A percentile compares a stretch with the other conserved stretches of the same genome.
Evolutionary conservation across 2,113 vertebrate genomes (phyloP).

Genomic region (Ceratotherium simum): DNA sequence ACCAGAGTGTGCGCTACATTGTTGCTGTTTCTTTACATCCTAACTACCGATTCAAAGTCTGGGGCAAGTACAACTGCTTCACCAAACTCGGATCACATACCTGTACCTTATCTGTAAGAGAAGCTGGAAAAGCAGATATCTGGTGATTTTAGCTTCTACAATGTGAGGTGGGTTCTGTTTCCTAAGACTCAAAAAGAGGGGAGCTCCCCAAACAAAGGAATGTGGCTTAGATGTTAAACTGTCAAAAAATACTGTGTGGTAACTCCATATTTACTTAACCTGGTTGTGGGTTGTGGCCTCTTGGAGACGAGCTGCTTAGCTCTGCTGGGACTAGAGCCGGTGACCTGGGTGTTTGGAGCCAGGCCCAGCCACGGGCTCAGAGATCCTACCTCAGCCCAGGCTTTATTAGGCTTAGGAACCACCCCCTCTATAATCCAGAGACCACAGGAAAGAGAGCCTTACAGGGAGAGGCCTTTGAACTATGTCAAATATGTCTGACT

Average conservation of each 20-base stretch:
- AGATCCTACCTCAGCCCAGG: background rate
- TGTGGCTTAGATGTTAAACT: background rate
- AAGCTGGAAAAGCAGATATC: background rate
- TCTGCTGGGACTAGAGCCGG: background rate
- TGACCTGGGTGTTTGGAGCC: background rate
- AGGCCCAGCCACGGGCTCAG: background rate
- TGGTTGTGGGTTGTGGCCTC: background rate
- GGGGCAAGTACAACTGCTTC: background rate
- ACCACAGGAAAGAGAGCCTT: background rate
- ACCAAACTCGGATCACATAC: background rate
- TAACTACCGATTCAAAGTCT: background rate
- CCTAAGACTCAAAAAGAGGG: background rate
- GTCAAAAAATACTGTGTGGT: background rate
- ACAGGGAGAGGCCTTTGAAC: background rate
- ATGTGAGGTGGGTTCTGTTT: background rate
- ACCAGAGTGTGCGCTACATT: background rate
- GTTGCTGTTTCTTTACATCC: background rate
- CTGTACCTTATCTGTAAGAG: background rate
- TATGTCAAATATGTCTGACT: background rate
- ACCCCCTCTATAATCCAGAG: background rate
- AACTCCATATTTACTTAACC: background rate
- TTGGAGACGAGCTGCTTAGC: background rate
- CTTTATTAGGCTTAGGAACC: background rate
- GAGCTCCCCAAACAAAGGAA: background rate
- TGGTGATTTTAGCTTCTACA: background rate